Evolutionary conservation across 1,140 invertebrate genomes (phyloP).

Genomic region (Platyscapa corneri): DNA sequence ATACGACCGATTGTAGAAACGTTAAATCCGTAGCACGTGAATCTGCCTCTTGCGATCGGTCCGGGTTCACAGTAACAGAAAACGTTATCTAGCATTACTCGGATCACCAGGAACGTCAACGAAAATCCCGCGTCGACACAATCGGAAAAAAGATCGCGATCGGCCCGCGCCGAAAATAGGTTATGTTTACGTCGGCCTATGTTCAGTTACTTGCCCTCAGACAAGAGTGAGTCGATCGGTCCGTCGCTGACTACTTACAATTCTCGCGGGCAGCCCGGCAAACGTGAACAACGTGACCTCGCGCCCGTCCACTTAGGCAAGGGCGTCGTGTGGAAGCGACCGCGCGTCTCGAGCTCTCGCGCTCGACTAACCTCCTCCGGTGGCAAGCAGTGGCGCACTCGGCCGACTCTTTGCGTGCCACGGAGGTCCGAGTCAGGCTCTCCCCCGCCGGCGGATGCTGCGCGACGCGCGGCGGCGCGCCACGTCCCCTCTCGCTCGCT

Average conservation of each 20-base stretch:
- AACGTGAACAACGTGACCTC: not conserved
- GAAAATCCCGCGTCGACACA: too few relatives aligned
- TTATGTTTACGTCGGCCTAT: conserved; percentile 27
- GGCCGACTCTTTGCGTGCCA: not conserved
- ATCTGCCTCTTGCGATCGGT: too few relatives aligned
- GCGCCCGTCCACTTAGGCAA: not conserved
- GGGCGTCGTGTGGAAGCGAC: not conserved
- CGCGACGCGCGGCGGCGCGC: not conserved
- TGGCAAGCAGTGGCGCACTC: too few relatives aligned
- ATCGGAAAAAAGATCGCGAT: not conserved
- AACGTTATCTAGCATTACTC: too few relatives aligned
- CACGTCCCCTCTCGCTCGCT: not conserved
- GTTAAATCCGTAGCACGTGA: too few relatives aligned
- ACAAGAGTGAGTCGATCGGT: not conserved
- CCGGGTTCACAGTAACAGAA: too few relatives aligned
- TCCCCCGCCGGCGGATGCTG: conserved; percentile 19
- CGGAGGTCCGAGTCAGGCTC: not conserved
- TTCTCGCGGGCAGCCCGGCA: not conserved
- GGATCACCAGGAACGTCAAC: too few relatives aligned
- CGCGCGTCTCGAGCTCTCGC: conserved; percentile 49
- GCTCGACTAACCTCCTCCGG: conserved; percentile 47
- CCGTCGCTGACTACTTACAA: not conserved
- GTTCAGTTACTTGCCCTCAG: too few relatives aligned
- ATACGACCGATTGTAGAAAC: too few relatives aligned
- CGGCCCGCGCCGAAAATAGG: not conserved